A percentile compares a stretch with the other conserved stretches of the same genome.
Evolutionary conservation across 2,797 vertebrate genomes (phyloP).

Genomic region (Antrozous pallidus): DNA sequence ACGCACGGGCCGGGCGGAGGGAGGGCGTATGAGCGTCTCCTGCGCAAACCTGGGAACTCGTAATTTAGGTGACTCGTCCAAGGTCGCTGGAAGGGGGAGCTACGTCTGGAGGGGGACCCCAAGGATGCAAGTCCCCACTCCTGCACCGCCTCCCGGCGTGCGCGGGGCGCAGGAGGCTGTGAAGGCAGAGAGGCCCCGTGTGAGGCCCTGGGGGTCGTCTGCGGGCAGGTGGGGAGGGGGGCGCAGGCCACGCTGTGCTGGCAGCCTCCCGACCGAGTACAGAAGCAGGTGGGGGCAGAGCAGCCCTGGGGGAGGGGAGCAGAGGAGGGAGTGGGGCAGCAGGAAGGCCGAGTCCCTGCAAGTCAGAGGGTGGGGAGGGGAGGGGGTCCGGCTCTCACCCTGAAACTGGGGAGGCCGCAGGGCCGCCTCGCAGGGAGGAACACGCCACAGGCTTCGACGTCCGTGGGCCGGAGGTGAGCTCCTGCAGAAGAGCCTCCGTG

Average conservation of each 20-base stretch:
- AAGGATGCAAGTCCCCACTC: neutral
- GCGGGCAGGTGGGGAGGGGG: neutral
- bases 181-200: neutral
- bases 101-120: accelerated
- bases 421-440: neutral
- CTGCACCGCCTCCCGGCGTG: accelerated
- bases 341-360: neutral
- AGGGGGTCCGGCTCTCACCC: neutral
- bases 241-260: neutral
- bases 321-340: accelerated
- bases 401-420: neutral
- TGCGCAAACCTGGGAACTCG: accelerated
- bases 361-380: neutral
- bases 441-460: accelerated
- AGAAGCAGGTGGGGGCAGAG: neutral
- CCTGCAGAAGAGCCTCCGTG: neutral
- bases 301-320: neutral
- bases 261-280: neutral
- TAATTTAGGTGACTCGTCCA: no score
- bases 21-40: neutral
- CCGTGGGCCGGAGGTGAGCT: neutral
- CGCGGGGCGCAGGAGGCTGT: neutral
- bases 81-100: neutral
- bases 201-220: neutral
- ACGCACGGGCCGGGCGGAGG: accelerated